A percentile compares a stretch with the other conserved stretches of the same genome.
Evolutionary conservation across 2,888 invertebrate genomes (phyloP).

Genomic region (Macrophya annulata): DNA sequence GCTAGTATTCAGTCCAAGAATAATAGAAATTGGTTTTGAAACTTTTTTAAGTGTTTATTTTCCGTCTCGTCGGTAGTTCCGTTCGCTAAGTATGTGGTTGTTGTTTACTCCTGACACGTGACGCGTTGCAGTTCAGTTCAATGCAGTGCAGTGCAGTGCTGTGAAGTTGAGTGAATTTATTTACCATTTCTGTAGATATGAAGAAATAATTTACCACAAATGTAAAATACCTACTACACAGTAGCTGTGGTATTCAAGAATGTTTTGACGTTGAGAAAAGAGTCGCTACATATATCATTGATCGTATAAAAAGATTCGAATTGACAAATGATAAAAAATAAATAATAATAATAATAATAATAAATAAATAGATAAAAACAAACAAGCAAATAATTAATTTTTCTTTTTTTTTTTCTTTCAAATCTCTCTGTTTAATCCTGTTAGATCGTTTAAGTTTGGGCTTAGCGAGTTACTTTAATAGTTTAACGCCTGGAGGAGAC

Average conservation of each 20-base stretch:
- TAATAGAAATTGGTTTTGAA: constrained; percentile 17
- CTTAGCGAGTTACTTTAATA: constrained; percentile 35
- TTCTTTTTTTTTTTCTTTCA: background rate
- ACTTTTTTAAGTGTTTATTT: background rate
- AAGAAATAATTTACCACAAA: too few relatives aligned
- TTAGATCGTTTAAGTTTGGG: constrained; percentile 10
- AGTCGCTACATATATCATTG: too few relatives aligned
- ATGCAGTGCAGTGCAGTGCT: too few relatives aligned
- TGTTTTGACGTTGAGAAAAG: too few relatives aligned
- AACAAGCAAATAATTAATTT: background rate
- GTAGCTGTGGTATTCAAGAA: too few relatives aligned
- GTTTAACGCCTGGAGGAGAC: background rate
- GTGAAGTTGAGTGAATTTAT: too few relatives aligned
- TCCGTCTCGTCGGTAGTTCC: background rate
- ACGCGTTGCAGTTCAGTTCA: background rate
- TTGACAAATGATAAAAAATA: too few relatives aligned
- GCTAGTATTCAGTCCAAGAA: background rate
- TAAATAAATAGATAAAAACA: background rate
- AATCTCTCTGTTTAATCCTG: background rate
- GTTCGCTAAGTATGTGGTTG: background rate
- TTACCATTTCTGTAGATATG: too few relatives aligned
- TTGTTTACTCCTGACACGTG: background rate
- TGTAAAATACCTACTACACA: too few relatives aligned
- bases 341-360: background rate
- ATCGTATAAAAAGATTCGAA: too few relatives aligned